Base-by-base conservation (phyloP, 2,113 vertebrate species). In the Telmatochromis sp. region DNA sequence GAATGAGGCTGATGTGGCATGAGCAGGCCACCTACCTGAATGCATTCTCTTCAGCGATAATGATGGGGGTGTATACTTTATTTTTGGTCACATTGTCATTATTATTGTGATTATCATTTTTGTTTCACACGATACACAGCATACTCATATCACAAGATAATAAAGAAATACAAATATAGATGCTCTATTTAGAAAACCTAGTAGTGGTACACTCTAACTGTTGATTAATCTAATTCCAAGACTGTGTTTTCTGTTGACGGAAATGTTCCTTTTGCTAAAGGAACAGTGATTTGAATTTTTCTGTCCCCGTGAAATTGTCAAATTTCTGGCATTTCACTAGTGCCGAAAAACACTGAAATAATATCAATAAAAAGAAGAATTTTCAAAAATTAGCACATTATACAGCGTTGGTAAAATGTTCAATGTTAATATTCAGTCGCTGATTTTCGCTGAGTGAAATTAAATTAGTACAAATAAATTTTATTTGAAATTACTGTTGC, bases 1-100 rank as follows among this genome's bases (percentile, higher is more conserved):
- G 87, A 93, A 71, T 50, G 40, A 42, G 88, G 81, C 60, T 83
- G 86, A 83, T 85, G 68, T 89, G 80, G 55, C 73, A 88, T 68
- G 82, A 75, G 73, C 57, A 84, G 88, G 68, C 82, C 82, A 86
- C 83, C 53, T 31, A 80, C 15, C 28, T 84, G 10, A 83, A 58
- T 89, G 37, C 21, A 28, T 73, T 60, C 55, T 86, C 35, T 47
- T 55, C n/a, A 21, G 68, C 47, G 47, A 63, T 42, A 28, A 60
- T 75, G 81, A 71, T 51, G 35, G 7, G 7, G 83, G n/a, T 78
- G 50, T 37, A 84, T 58, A 87, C 35, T 82, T 31, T 81, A 17
- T 1, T 82, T 33, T 68, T 19, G 60, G 14, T 58, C 33, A 50
- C 45, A 53, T 53, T 53, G 45, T 81, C 42, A 2, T 83, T 33